Conservation (phyloP, 2,113 vertebrate species). For the Ceuthmochares aereus region DNA sequence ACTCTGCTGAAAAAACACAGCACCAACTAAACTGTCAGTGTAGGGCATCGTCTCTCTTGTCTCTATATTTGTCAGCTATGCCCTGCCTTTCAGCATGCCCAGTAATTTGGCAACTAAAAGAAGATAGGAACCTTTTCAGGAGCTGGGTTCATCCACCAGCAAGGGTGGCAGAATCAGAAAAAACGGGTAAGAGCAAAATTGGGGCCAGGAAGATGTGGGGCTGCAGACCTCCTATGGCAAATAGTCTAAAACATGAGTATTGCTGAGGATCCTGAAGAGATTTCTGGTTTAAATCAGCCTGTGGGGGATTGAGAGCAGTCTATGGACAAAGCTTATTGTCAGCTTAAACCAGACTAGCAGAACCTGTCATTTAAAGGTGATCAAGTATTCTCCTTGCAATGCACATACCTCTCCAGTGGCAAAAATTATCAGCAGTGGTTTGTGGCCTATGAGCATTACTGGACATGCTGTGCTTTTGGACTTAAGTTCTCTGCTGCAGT, state of each 20-base stretch:
- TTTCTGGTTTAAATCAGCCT: not conserved
- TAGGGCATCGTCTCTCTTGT: not conserved
- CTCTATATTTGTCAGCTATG: rapidly evolving
- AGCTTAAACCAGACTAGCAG: not conserved
- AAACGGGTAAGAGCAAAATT: not conserved
- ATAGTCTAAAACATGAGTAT: not conserved
- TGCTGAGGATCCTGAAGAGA: not conserved
- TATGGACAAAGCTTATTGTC: not conserved
- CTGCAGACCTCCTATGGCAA: not conserved
- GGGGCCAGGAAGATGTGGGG: not conserved
- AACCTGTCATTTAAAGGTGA: not conserved
- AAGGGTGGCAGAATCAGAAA: not conserved
- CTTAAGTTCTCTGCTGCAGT: not conserved
- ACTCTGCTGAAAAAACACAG: not conserved
- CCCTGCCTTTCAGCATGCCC: not conserved
- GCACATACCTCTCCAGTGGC: not conserved
- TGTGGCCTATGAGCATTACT: not conserved
- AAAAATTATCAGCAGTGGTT: not conserved
- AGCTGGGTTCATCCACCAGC: not conserved
- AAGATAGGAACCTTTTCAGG: not conserved
- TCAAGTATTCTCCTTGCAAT: not conserved
- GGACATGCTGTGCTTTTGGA: not conserved
- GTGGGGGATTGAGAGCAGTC: not conserved
- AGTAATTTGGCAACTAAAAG: not conserved
- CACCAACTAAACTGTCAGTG: not conserved